Conservation (phyloP, 2,113 vertebrate species). For the Uropsilus gracilis region DNA sequence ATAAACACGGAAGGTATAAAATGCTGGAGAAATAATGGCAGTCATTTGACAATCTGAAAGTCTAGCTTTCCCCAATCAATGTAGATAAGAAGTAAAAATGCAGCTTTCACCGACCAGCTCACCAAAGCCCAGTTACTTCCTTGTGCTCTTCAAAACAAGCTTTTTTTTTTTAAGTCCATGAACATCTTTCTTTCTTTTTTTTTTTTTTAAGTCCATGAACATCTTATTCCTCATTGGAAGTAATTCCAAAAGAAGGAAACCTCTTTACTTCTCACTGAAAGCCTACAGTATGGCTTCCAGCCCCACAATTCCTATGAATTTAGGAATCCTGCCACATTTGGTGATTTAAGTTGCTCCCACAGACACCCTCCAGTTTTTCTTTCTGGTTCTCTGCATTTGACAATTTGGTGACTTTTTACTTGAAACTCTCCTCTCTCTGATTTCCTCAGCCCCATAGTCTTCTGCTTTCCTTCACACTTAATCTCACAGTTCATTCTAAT, state of each 20-base stretch:
- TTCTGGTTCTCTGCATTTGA: background rate
- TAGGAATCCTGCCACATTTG: no score
- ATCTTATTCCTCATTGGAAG: background rate
- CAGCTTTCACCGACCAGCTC: background rate
- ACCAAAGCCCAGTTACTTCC: background rate
- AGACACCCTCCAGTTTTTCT: background rate
- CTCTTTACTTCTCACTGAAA: fast-evolving
- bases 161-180: background rate
- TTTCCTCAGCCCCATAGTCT: background rate
- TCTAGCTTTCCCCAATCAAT: background rate
- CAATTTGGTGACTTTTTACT: slow-evolving; percentile 18
- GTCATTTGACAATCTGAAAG: background rate
- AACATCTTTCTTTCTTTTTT: background rate
- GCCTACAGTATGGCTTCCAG: background rate
- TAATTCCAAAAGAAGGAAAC: no score
- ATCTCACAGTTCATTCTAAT: background rate
- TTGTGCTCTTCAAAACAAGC: background rate
- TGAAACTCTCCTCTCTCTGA: background rate
- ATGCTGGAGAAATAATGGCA: background rate
- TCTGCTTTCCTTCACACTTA: background rate
- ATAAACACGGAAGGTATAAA: background rate
- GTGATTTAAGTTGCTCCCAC: background rate
- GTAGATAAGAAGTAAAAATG: background rate
- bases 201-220: background rate
- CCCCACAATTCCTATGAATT: background rate